Evolutionary conservation across 2,888 invertebrate genomes (phyloP).

Genomic region (Mycalesis mineus): DNA sequence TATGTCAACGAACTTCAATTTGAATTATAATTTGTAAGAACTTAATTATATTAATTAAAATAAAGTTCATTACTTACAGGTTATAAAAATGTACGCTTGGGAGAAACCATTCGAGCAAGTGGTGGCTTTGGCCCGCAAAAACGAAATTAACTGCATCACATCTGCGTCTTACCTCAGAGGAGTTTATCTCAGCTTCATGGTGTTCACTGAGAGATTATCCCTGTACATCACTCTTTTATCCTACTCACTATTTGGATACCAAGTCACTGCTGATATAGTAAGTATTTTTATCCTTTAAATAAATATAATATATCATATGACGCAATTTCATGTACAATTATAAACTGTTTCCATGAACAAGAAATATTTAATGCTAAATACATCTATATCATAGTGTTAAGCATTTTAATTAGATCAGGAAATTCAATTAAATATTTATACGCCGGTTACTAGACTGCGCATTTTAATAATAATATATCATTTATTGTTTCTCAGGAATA

Average conservation of each 20-base stretch:
- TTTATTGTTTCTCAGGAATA: too few relatives aligned
- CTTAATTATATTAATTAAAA: too few relatives aligned
- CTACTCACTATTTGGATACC: slow-evolving; percentile 83
- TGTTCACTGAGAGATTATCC: slow-evolving; percentile 91
- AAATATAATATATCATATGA: background rate
- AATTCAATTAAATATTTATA: background rate
- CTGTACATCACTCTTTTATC: slow-evolving; percentile 88
- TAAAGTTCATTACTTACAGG: slow-evolving; percentile 74
- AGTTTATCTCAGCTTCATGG: slow-evolving; percentile 83
- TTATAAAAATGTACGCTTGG: slow-evolving; percentile 98
- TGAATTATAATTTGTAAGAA: too few relatives aligned
- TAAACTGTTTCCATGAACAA: background rate
- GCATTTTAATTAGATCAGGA: background rate
- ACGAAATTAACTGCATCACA: slow-evolving; percentile 80
- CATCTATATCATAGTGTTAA: background rate
- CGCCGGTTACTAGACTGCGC: background rate
- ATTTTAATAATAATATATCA: background rate
- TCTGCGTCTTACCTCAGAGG: slow-evolving; percentile 82
- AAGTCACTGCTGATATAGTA: slow-evolving; percentile 76
- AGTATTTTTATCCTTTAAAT: slow-evolving; percentile 34
- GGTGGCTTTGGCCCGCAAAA: slow-evolving; percentile 86
- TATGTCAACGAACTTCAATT: too few relatives aligned
- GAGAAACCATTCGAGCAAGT: slow-evolving; percentile 92
- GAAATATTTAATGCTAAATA: background rate
- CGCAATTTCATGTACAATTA: background rate